Base-by-base conservation (phyloP, 2,113 vertebrate genomes). In the Cyprinus carpio region DNA sequence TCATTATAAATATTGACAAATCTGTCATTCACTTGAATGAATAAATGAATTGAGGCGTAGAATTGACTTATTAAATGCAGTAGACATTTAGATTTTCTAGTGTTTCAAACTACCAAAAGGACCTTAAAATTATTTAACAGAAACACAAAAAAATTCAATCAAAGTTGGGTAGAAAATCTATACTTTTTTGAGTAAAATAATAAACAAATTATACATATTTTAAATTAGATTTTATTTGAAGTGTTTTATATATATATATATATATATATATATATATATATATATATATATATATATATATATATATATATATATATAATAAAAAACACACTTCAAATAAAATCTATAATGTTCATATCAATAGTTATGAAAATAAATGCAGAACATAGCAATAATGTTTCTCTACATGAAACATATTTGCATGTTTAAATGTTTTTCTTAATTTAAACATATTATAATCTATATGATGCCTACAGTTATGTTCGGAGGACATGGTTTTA, bases 11-110 rank as follows among this genome's bases (percentile, higher is more conserved):
- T 67, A 69, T 69, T 34, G 29, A 69, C 65, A 69, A 16, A 69
- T 69, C 29, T 69, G 65, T 69, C 65, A 69, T 69, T 69, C 65
- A 34, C 29, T 69, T 69, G 65, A 69, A 69, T 34, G 65, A 69
- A 69, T 31, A 18, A 69, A 69, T 69, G 6, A 34, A 69, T 0
- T 69, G 27, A 34, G 27, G 16, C 18, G 9, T 31, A 34, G 64
- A 67, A 67, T 34, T 67, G 64, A 34, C 34, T 69, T 69, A 69
- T 34, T 69, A 69, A 69, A 69, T 69, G 29, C 65, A 31, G 27
- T 34, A 7, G 27, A 16, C 16, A 31, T 69, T 31, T 69, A 9
- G 6, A 1, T 69, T 69, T 69, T 31, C 65, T 34, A 4, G 0
- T 34, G 29, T 31, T 69, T 31, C 7, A 31, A 67, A 67, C 64